A percentile compares a stretch with the other conserved stretches of the same genome.
Evolutionary conservation across 2,888 invertebrate genomes (phyloP).

Genomic region (Dichetophora obliterata): DNA sequence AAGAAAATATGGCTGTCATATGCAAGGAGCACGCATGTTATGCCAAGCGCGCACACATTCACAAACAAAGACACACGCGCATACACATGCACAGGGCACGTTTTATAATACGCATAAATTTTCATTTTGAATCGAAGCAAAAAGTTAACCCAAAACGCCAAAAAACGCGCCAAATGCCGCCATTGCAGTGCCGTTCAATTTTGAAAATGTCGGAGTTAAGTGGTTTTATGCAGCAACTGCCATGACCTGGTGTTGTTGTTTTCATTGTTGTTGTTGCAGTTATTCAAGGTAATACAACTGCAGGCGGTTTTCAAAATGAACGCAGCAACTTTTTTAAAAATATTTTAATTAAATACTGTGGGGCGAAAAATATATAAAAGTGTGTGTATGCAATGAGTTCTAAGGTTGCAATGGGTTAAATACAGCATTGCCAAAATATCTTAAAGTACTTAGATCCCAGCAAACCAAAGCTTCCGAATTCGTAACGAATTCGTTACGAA

Average conservation of each 20-base stretch:
- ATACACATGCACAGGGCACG: neutral
- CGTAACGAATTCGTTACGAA: no score
- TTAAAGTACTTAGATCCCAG: no score
- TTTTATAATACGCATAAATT: neutral
- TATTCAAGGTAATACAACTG: neutral
- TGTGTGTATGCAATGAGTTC: no score
- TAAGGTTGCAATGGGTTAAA: no score
- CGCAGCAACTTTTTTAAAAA: neutral
- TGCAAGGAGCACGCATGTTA: neutral
- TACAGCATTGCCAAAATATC: no score
- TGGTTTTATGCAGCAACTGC: conserved; percentile 2
- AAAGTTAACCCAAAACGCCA: neutral
- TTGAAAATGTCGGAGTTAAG: neutral
- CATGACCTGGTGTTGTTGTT: neutral
- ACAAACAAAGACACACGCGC: neutral
- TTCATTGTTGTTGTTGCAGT: neutral
- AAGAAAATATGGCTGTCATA: conserved; percentile 14
- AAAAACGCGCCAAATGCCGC: neutral
- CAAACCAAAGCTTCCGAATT: no score
- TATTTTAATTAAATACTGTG: no score
- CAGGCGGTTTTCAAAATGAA: neutral
- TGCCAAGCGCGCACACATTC: neutral
- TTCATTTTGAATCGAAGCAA: neutral
- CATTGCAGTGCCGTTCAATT: neutral
- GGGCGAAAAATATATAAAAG: no score